Conservation (phyloP, 2,888 invertebrate genomes). For the Caenorhabditis sp. region DNA sequence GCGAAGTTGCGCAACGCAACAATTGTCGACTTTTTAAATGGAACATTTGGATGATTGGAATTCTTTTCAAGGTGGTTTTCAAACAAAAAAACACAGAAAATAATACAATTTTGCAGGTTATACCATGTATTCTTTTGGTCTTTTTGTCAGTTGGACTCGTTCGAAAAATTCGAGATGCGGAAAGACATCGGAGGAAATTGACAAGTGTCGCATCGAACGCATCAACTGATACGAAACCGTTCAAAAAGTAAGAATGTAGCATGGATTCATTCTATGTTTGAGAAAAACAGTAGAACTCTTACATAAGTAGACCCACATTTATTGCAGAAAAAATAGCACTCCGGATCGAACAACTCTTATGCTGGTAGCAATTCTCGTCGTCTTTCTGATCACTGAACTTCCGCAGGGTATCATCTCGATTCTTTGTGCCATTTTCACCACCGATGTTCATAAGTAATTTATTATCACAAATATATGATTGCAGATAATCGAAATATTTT, state of each 20-base stretch:
- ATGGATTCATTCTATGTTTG: no score
- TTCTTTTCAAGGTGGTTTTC: conserved; percentile 59
- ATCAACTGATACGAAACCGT: conserved; percentile 33
- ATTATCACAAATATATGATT: no score
- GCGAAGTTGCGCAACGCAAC: conserved; percentile 51
- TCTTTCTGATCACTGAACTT: conserved; percentile 81
- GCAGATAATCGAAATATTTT: no score
- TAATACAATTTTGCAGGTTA: conserved; percentile 56
- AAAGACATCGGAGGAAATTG: conserved; percentile 57
- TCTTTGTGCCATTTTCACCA: conserved; percentile 65
- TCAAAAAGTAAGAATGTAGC: no score
- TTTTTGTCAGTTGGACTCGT: conserved; percentile 60
- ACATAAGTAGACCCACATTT: no score
- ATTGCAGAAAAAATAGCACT: conserved; percentile 34
- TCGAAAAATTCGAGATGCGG: conserved; percentile 60
- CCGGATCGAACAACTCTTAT: conserved; percentile 80
- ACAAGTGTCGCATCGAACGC: conserved; percentile 44
- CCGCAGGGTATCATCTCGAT: conserved; percentile 73
- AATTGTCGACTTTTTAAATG: conserved; percentile 64
- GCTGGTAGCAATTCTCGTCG: conserved; percentile 81
- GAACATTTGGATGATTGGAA: conserved; percentile 69
- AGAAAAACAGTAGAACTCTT: no score
- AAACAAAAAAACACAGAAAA: not conserved
- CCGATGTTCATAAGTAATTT: conserved; percentile 49
- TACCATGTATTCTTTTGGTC: conserved; percentile 64